A percentile compares a stretch with the other conserved stretches of the same genome.
phyloP scores from a whole-genome alignment of 1,140 invertebrate genomes.

The Drosophila cardini region DNA sequence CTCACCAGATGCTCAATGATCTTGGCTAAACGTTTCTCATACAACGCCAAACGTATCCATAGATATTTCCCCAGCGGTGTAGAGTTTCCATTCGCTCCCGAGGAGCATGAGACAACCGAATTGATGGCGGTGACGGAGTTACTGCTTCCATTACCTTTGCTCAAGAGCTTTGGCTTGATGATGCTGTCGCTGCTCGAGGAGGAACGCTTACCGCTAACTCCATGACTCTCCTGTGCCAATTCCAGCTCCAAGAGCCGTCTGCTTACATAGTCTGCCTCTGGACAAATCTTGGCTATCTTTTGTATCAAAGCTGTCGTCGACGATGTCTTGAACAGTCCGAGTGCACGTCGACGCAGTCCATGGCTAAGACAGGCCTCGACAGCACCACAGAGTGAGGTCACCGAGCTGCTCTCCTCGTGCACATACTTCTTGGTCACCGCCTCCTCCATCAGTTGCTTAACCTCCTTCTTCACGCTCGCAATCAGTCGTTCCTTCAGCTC shows the following conservation, averaged over 20 bases:
- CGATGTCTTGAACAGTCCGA: slow-evolving; percentile 93
- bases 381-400: slow-evolving; percentile 93
- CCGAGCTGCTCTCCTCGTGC: slow-evolving; percentile 95
- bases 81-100: slow-evolving; percentile 14
- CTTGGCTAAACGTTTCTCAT: slow-evolving; percentile 93
- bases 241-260: slow-evolving; percentile 90
- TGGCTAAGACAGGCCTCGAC: slow-evolving; percentile 96
- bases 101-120: slow-evolving; percentile 63
- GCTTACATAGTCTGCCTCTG: slow-evolving; percentile 90
- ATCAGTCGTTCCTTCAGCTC: slow-evolving; percentile 92
- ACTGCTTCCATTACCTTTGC: slow-evolving; percentile 86
- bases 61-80: slow-evolving; percentile 87
- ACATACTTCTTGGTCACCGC: slow-evolving; percentile 96
- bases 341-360: slow-evolving; percentile 90
- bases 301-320: slow-evolving; percentile 95
- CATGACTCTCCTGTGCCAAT: slow-evolving; percentile 89
- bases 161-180: slow-evolving; percentile 87
- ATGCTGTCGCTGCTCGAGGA: slow-evolving; percentile 91
- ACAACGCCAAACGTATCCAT: slow-evolving; percentile 95
- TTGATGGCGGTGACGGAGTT: slow-evolving; percentile 84
- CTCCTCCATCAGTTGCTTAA: slow-evolving; percentile 97
- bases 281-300: slow-evolving; percentile 92
- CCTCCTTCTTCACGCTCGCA: slow-evolving; percentile 93
- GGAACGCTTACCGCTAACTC: slow-evolving; percentile 88
- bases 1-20: slow-evolving; percentile 95